Percentiles rank a stretch among this genome's conserved stretches.
Conservation (phyloP, 2,888 invertebrate genomes). For the Gryllus longicercus region DNA sequence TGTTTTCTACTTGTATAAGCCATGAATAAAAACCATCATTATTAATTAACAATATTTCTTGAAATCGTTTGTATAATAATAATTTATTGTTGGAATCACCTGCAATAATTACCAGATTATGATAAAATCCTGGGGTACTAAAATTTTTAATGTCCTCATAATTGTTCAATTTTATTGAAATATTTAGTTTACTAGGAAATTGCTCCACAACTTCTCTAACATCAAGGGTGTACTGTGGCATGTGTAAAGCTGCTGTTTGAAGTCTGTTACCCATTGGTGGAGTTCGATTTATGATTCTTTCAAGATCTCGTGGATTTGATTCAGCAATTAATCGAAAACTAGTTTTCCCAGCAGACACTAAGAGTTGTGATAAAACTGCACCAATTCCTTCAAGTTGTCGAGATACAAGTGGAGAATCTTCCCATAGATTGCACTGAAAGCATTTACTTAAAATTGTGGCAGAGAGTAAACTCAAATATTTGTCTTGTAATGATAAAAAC, state of each 20-base stretch:
- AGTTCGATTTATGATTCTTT: constrained; percentile 70
- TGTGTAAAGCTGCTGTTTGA: constrained; percentile 56
- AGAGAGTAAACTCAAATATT: constrained; percentile 57
- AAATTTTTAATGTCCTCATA: constrained; percentile 49
- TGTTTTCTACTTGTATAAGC: constrained; percentile 49
- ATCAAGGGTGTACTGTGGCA: constrained; percentile 61
- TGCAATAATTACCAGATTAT: constrained; percentile 58
- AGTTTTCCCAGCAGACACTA: constrained; percentile 65
- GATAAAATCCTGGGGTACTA: constrained; percentile 52
- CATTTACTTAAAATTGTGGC: constrained; percentile 64
- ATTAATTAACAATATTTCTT: constrained; percentile 26
- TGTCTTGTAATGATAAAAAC: constrained; percentile 40
- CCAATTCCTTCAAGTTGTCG: constrained; percentile 72
- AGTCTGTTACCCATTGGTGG: constrained; percentile 70
- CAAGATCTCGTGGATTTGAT: constrained; percentile 69
- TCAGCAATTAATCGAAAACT: constrained; percentile 61
- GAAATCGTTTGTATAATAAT: constrained; percentile 51
- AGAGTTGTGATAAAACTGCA: constrained; percentile 57
- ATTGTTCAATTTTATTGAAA: constrained; percentile 50
- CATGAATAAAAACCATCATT: constrained; percentile 19
- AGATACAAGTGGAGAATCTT: constrained; percentile 65
- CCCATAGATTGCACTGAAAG: constrained; percentile 67
- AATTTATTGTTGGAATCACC: constrained; percentile 64
- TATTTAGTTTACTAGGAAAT: constrained; percentile 39
- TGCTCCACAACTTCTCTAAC: constrained; percentile 37